These are phyloP conservation scores for Meandrusa payeni DNA, from an alignment of 2,888 invertebrate genomes.

Conservation along the genomic window DNA sequence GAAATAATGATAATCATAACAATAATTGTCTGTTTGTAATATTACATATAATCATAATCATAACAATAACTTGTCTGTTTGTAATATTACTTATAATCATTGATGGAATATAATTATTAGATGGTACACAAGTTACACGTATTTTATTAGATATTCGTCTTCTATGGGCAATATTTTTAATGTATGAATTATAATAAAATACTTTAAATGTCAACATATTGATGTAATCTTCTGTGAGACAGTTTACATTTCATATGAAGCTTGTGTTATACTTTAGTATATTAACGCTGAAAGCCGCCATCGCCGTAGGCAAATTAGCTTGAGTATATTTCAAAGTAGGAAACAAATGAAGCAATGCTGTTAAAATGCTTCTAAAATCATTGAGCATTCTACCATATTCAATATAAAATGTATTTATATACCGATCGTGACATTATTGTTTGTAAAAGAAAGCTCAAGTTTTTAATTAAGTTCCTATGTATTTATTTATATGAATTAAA, in stretches of 20 bases:
- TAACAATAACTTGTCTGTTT: conserved; percentile 9
- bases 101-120: conserved; percentile 12
- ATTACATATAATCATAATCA: conserved; percentile 6
- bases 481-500: neutral
- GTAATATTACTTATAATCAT: conserved; percentile 3
- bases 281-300: no score
- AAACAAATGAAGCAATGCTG: neutral
- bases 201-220: neutral
- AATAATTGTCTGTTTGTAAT: conserved; percentile 8
- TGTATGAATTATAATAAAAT: conserved; percentile 8
- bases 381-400: conserved; percentile 4
- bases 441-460: conserved; percentile 1
- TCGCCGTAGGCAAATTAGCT: neutral
- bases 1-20: no score
- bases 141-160: conserved; percentile 6
- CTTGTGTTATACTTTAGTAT: no score
- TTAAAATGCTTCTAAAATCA: conserved; percentile 2
- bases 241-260: neutral
- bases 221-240: neutral
- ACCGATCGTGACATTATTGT: conserved; percentile 6
- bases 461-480: conserved; percentile 5
- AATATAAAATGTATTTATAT: neutral
- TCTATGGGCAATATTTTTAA: conserved; percentile 12
- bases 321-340: neutral
- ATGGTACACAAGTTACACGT: conserved; percentile 4